Evolutionary conservation across 2,888 invertebrate genomes (phyloP).

Genomic region (Pegoplata infirma): DNA sequence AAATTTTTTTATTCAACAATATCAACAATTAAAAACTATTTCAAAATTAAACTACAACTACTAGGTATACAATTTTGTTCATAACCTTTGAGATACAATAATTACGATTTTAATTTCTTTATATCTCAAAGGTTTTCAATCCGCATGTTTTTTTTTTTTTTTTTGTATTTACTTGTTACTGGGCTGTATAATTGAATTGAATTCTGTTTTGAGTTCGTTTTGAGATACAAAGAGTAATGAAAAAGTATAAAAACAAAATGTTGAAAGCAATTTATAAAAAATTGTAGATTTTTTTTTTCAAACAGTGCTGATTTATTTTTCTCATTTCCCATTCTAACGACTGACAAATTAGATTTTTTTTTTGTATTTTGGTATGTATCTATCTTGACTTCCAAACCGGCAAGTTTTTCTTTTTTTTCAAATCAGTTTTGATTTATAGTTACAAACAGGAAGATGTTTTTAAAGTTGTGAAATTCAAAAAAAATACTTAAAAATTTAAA

Average conservation of each 20-base stretch:
- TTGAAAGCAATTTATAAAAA: constrained; percentile 12
- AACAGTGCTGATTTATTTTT: constrained; percentile 25
- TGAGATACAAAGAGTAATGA: constrained; percentile 10
- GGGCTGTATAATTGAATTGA: not conserved
- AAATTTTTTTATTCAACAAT: too few relatives aligned
- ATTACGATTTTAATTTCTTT: not conserved
- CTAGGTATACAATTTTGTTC: too few relatives aligned
- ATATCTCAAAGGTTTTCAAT: not conserved
- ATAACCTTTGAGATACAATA: not conserved
- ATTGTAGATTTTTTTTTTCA: constrained; percentile 13
- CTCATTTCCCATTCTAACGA: constrained; percentile 18
- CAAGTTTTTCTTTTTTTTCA: constrained; percentile 71
- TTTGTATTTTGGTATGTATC: constrained; percentile 25
- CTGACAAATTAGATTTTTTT: constrained; percentile 22
- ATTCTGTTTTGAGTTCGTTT: constrained; percentile 2
- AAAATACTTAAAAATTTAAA: not conserved
- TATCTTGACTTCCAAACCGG: constrained; percentile 61
- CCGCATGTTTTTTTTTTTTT: not conserved
- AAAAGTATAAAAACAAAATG: constrained; percentile 1
- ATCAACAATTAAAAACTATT: too few relatives aligned
- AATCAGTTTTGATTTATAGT: constrained; percentile 72
- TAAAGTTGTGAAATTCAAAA: not conserved
- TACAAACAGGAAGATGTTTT: constrained; percentile 69
- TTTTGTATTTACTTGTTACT: not conserved
- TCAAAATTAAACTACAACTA: too few relatives aligned